A percentile compares a stretch with the other conserved stretches of the same genome.
Conservation (phyloP, 2,888 invertebrate species). For the Stenurella melanura region DNA sequence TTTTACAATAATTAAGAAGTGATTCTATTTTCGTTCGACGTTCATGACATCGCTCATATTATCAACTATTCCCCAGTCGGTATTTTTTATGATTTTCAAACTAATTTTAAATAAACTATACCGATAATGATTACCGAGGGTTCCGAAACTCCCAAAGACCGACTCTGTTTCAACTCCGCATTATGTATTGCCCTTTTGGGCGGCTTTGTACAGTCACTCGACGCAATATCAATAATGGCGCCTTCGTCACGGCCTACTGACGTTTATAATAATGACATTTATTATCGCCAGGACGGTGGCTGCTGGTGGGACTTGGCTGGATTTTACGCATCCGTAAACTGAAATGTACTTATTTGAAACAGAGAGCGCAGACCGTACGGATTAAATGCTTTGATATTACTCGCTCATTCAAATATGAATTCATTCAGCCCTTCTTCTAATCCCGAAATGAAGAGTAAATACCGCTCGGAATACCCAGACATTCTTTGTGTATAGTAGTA, state of each 20-base stretch:
- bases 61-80: no score
- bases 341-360: constrained; percentile 30
- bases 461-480: not conserved
- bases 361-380: constrained; percentile 13
- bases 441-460: constrained; percentile 11
- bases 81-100: no score
- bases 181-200: not conserved
- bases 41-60: no score
- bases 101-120: no score
- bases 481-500: constrained; percentile 12
- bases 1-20: no score
- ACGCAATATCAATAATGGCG: constrained; percentile 2
- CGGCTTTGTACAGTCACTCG: not conserved
- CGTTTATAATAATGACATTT: constrained; percentile 12
- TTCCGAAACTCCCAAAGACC: not conserved
- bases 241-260: constrained; percentile 19
- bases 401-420: constrained; percentile 32
- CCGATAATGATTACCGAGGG: not conserved
- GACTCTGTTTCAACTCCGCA: not conserved
- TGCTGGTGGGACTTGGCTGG: not conserved
- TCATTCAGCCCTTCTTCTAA: constrained; percentile 21
- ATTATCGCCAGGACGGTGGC: constrained; percentile 7
- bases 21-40: no score
- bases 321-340: constrained; percentile 20
- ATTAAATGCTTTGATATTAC: constrained; percentile 32